phyloP scores from a whole-genome alignment of 2,113 vertebrate genomes.

The Spea bombifrons region DNA sequence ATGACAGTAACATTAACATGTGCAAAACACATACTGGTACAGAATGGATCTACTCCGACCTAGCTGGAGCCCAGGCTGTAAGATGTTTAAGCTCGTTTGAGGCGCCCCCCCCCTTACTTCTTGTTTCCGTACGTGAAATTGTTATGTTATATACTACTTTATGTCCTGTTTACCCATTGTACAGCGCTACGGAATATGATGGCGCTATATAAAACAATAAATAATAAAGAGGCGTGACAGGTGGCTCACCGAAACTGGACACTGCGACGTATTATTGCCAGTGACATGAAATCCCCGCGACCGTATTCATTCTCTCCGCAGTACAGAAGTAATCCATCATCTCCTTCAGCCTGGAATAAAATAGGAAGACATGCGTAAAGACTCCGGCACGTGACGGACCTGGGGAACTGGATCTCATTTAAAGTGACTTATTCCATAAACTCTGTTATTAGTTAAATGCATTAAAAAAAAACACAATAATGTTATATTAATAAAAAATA shows the following conservation, averaged over 20 bases:
- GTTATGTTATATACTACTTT: no score
- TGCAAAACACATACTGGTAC: no score
- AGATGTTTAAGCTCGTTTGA: no score
- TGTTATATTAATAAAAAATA: background rate
- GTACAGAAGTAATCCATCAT: constrained; percentile 88
- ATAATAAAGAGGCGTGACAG: background rate
- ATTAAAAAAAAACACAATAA: background rate
- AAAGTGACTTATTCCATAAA: background rate
- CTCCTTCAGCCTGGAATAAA: constrained; percentile 74
- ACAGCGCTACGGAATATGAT: no score
- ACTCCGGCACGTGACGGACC: background rate
- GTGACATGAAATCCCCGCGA: constrained; percentile 85
- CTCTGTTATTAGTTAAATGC: background rate
- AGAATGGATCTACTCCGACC: no score
- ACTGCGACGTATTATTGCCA: constrained; percentile 75
- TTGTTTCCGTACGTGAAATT: no score
- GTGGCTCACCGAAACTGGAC: constrained; percentile 84
- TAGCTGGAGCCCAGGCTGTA: no score
- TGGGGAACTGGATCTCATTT: background rate
- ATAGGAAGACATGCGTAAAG: constrained; percentile 35
- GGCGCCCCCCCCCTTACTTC: no score
- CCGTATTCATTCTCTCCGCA: constrained; percentile 90
- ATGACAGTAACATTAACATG: no score
- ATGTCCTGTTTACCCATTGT: no score
- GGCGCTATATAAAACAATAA: no score